phyloP scores from a whole-genome alignment of 2,113 vertebrate genomes.

The Malurus melanocephalus region DNA sequence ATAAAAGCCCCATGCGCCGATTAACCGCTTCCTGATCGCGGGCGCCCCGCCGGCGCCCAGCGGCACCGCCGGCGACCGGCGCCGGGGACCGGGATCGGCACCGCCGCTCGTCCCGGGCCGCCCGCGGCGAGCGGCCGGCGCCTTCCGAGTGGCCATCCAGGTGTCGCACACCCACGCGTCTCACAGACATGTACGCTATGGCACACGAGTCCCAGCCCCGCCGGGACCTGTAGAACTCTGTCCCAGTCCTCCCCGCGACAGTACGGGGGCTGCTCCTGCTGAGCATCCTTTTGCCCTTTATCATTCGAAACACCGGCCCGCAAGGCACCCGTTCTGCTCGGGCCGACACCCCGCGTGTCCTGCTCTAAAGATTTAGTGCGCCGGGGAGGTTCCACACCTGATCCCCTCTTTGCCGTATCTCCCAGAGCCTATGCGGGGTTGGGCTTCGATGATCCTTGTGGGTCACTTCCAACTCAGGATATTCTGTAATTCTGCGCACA shows the following conservation, averaged over 20 bases:
- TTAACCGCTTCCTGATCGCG: slow-evolving; percentile 45
- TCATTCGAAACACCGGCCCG: not conserved
- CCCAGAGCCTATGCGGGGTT: fast-evolving
- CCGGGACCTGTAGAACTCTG: not conserved
- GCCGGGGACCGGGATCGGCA: not conserved
- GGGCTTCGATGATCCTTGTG: not conserved
- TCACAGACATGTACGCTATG: not conserved
- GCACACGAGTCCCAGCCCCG: not conserved
- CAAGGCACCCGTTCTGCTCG: fast-evolving
- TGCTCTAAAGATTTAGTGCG: not conserved
- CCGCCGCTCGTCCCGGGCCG: not conserved
- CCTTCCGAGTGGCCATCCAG: not conserved
- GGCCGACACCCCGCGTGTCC: not conserved
- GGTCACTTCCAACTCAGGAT: not conserved
- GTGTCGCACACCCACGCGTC: not conserved
- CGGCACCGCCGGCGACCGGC: not conserved
- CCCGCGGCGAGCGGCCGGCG: not conserved
- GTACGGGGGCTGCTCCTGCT: not conserved
- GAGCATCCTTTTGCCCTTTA: not conserved
- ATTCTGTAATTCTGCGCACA: not conserved
- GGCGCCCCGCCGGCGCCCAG: slow-evolving; percentile 9
- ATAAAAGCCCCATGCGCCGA: slow-evolving; percentile 42
- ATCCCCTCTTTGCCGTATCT: not conserved
- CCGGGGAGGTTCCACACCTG: not conserved
- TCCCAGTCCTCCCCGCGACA: not conserved